A percentile compares a stretch with the other conserved stretches of the same genome.
These are phyloP conservation scores for Papilio protenor DNA, from an alignment of 2,888 invertebrate genomes.

Conservation along the genomic window DNA sequence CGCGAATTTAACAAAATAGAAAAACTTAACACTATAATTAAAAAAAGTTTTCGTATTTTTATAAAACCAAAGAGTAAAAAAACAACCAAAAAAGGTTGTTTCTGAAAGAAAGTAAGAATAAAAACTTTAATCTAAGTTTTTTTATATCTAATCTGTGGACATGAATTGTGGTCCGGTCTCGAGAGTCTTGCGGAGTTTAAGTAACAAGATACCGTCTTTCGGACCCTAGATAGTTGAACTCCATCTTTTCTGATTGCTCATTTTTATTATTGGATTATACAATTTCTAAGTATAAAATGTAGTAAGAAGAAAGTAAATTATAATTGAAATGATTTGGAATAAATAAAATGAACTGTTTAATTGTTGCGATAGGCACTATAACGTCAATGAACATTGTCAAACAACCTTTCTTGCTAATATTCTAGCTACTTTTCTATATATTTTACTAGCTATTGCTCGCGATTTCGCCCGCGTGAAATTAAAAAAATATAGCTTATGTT, in stretches of 20 bases:
- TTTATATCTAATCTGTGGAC: conserved; percentile 36
- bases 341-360: too few species aligned
- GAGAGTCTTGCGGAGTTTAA: conserved; percentile 31
- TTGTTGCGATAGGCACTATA: too few species aligned
- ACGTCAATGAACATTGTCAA: too few species aligned
- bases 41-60: neutral
- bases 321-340: too few species aligned
- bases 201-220: conserved; percentile 33
- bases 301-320: neutral
- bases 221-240: conserved; percentile 33
- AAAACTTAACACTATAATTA: neutral
- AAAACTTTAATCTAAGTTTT: conserved; percentile 18
- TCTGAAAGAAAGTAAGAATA: conserved; percentile 3
- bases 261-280: conserved; percentile 13
- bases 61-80: neutral
- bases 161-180: conserved; percentile 32
- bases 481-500: too few species aligned
- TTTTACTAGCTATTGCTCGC: too few species aligned
- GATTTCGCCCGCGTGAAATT: too few species aligned
- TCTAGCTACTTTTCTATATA: too few species aligned
- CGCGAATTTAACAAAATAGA: neutral
- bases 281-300: neutral
- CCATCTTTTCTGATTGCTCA: conserved; percentile 37
- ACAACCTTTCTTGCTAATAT: too few species aligned
- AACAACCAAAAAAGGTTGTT: neutral